Evolutionary conservation across 2,113 vertebrate genomes (phyloP).

Genomic region (Hippocampus mohnikei): DNA sequence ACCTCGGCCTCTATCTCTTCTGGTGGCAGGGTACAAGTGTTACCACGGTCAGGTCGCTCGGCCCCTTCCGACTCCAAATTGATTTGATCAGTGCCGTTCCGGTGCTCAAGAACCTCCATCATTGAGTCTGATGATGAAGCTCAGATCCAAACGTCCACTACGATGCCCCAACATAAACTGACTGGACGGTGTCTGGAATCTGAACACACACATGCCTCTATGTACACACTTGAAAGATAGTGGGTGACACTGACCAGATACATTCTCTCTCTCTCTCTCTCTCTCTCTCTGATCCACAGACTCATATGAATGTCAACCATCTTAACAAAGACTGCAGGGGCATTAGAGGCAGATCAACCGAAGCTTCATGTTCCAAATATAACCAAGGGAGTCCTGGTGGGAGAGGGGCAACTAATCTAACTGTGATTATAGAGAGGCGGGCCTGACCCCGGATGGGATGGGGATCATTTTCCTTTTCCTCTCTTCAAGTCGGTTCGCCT

Average conservation of each 20-base stretch:
- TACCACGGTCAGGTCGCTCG: not conserved
- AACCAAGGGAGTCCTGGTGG: constrained; percentile 66
- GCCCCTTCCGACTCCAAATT: constrained; percentile 26
- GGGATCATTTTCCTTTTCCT: constrained; percentile 46
- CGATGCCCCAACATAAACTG: constrained; percentile 28
- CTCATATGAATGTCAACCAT: constrained; percentile 80
- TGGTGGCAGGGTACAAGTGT: constrained; percentile 16
- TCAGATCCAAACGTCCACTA: constrained; percentile 34
- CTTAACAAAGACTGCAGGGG: constrained; percentile 81
- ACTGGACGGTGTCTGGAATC: constrained; percentile 14
- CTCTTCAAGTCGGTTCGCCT: not conserved
- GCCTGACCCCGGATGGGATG: constrained; percentile 34
- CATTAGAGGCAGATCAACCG: constrained; percentile 77
- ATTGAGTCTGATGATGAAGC: constrained; percentile 16
- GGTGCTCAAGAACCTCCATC: constrained; percentile 66
- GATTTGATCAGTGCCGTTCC: constrained; percentile 31
- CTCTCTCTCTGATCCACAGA: constrained; percentile 26
- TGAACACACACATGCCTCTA: constrained; percentile 10
- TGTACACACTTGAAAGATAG: constrained; percentile 31
- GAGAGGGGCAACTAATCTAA: constrained; percentile 72
- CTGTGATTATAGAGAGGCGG: constrained; percentile 58
- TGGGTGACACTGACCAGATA: constrained; percentile 40
- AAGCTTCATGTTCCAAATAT: constrained; percentile 82
- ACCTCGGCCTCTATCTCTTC: constrained; percentile 13
- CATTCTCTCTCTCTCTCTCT: constrained; percentile 30